Conservation (phyloP, 2,113 vertebrate genomes). For the Electrona antarctica region DNA sequence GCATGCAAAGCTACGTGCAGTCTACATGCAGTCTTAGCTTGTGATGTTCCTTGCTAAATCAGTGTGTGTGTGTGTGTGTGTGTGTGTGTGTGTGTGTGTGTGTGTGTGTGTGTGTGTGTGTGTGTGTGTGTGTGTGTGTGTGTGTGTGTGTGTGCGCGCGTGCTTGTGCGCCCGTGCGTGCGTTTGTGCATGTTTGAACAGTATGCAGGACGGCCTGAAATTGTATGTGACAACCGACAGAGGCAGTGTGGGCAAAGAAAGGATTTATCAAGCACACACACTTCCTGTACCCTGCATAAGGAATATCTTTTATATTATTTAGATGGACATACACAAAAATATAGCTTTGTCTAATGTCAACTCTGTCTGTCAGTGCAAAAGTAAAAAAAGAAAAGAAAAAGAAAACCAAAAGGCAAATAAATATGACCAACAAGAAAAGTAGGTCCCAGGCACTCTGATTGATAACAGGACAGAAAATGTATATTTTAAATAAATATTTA, state of each 20-base stretch:
- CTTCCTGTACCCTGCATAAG: background rate
- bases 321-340: slow-evolving; percentile 14
- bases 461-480: too few relatives aligned
- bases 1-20: slow-evolving; percentile 40
- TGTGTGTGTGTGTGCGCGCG: slow-evolving; percentile 10
- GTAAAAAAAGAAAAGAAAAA: too few relatives aligned
- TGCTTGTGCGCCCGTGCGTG: slow-evolving; percentile 17
- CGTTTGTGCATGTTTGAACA: slow-evolving; percentile 1
- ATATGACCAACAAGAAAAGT: too few relatives aligned
- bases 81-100: slow-evolving; percentile 10
- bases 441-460: too few relatives aligned
- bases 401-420: too few relatives aligned
- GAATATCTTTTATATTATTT: background rate
- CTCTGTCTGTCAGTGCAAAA: too few relatives aligned
- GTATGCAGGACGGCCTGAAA: background rate
- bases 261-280: slow-evolving; percentile 24
- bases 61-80: slow-evolving; percentile 9
- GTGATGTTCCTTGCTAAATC: slow-evolving; percentile 40
- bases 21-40: slow-evolving; percentile 36
- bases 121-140: slow-evolving; percentile 11
- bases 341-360: slow-evolving; percentile 5
- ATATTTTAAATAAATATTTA: too few relatives aligned
- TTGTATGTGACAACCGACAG: slow-evolving; percentile 35
- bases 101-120: slow-evolving; percentile 16
- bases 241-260: slow-evolving; percentile 42